phyloP scores from a whole-genome alignment of 2,113 vertebrate genomes.

The Campylorhamphus procurvoides region DNA sequence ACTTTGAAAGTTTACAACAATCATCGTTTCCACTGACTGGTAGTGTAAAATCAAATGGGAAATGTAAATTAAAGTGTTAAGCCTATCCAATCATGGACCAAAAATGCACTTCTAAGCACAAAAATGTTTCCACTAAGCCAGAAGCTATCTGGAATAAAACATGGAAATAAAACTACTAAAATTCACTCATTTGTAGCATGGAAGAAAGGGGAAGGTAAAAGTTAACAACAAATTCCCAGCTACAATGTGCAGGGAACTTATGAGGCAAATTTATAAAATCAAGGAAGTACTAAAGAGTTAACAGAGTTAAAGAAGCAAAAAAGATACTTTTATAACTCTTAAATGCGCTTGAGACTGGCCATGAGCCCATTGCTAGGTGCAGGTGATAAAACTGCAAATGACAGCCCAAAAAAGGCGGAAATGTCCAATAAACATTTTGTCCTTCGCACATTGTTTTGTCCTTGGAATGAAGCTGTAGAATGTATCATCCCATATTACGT shows the following conservation, averaged over 20 bases:
- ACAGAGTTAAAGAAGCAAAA: background rate
- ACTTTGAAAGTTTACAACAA: background rate
- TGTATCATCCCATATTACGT: constrained; percentile 65
- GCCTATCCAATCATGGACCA: background rate
- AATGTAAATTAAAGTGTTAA: background rate
- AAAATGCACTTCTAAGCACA: background rate
- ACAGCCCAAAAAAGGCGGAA: constrained; percentile 40
- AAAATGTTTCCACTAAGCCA: background rate
- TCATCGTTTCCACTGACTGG: background rate
- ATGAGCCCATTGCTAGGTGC: background rate
- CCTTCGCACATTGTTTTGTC: constrained; percentile 58
- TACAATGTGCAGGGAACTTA: background rate
- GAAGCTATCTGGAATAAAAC: background rate
- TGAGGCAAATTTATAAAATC: background rate
- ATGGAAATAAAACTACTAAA: background rate
- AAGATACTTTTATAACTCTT: background rate
- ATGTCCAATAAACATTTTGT: constrained; percentile 64
- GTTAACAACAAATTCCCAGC: background rate
- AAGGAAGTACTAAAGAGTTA: constrained; percentile 4
- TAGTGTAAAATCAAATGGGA: background rate
- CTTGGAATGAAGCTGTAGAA: constrained; percentile 63
- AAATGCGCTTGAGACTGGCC: background rate
- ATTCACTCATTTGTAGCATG: background rate
- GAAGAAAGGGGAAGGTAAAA: background rate
- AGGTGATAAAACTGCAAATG: constrained; percentile 26